Base-by-base conservation (phyloP, 2,888 invertebrate species). In the Onthophagus sagittarius region DNA sequence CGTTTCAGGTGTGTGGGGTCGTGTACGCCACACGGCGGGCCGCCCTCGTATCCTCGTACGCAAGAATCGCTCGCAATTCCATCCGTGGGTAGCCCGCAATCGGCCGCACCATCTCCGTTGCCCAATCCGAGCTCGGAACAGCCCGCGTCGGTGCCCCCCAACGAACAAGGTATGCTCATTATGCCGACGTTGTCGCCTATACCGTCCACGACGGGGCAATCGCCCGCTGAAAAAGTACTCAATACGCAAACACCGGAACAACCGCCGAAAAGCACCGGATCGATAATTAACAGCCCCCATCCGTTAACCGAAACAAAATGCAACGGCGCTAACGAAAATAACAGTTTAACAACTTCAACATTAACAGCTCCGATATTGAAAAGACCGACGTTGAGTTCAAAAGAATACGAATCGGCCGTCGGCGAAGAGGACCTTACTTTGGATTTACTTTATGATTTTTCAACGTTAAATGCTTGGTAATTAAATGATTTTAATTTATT, bases 361-460 rank as follows among this genome's bases (percentile, higher is more conserved):
- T 75, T 75, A 15, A 73, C 75, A 11, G 70, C 75, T 11, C 77
- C 75, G 13, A 76, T 79, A 77, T 85, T 91, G 81, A 93, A 94
- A 85, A 88, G 96, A 82, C 97, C 97, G 62, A 86, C 90, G 77
- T 88, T 97, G 80, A 91, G 90, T 71, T 90, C 91, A 70, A 92
- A 92, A 81, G 94, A 94, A 81, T 91, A 93, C 78, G 94, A 96
- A 80, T 90, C 90, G 75, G 92, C 92, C 79, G 88, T 93, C 72
- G 90, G 92, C 31, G 95, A 95, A 79, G 95, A 96, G 83, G 93
- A 93, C 83, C 91, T 91, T 79, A 90, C 92, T 73, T 88, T 94
- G 77, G 92, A 94, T 79, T 90, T 93, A 86, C 89, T 98, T 15
- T 97, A 97, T 86, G 96, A 97, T 86, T 96, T 96, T 87, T 90